Base-by-base conservation (phyloP, 2,113 vertebrate genomes). In the Hassar affinis region DNA sequence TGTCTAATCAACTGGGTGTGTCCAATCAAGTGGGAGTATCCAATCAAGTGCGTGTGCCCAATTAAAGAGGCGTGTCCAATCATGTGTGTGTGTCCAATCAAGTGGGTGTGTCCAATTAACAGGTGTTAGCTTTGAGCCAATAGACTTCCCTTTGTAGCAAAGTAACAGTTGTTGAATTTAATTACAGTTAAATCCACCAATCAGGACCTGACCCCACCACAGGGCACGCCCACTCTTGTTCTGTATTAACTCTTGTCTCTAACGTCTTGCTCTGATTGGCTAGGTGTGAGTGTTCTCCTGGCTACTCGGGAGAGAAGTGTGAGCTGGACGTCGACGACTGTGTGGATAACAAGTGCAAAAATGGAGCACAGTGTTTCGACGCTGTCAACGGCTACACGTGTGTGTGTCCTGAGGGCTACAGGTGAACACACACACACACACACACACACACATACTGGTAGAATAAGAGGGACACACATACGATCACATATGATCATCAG, bases 231-330 rank as follows among this genome's bases (percentile, higher is more conserved):
- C n/a, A 51, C 27, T 51, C 15, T 27, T 51, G 20, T 12, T 42
- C 1, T 11, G 4, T 20, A 42, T 42, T 18, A 20, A 12, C 35
- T 42, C 7, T 20, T 47, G 51, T 51, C 10, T 76, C 7, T 35
- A 11, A 12, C 11, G 30, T 27, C 51, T 35, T 76, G 74, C 51
- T 76, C 27, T 35, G 27, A 54, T 76, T 86, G 77, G 82, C 72
- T 81, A 99, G 98, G 90, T 99, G 98, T 89, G 98, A 99, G 88
- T 99, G 98, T 89, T 97, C 96, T 10, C 97, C 98, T 15, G 98
- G 98, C 0, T 99, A 96, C 1, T 86, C 96, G 2, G 97, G 98
- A 0, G 96, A 98, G 27, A 96, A 98, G 11, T 99, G 98, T 71
- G 96, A 97, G 83, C 87, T 94, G 69, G 97, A 99, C 79, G 96